Evolutionary conservation across 2,888 invertebrate species (phyloP), one percentile per base, ranked within the genome.

Genomic region (Leptopilina myrica): DNA sequence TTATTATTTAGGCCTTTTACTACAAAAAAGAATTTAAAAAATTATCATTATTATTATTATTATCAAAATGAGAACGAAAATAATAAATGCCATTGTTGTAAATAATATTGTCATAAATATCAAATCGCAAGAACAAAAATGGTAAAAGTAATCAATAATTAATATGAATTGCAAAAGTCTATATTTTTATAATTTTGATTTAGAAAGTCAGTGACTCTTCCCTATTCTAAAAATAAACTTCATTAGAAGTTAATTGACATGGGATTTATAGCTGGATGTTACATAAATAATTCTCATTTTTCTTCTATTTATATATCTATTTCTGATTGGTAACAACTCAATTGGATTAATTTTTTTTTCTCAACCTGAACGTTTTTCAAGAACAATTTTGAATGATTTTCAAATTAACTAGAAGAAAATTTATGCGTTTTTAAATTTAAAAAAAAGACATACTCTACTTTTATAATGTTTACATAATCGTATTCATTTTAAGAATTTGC

Each of bases 151-250:
- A 33, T 33, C 5, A 33, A 33, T 33, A 33, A 33, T 33, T 33
- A 33, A 33, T 33, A 33, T 0, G 33, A 33, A 33, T 33, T 15
- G 12, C 7, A 59, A 59, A n/a, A 59, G 59, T 15, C 15, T 15
- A 59, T 59, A 59, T n/a, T 59, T 59, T n/a, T 59, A 59, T 59
- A 62, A 20, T 62, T 33, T 62, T 62, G 20, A 62, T 15, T 62
- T 62, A 62, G 62, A 62, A 20, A 62, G 62, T 62, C 20, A 62
- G 15, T 62, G 20, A 62, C 62, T 62, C 62, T 62, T 62, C 62
- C 62, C 20, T 62, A n/a, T 62, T 62, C 62, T 62, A 62, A 62
- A 62, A 62, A 62, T 62, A 62, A 62, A 62, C 62, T 62, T 59
- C 6, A 62, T 62, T 62, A 62, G 62, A 62, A 62, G 62, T 62